Percentiles rank a stretch among this genome's conserved stretches.
Conservation (phyloP, 2,797 vertebrate species). For the Pyrocephalus nanus region DNA sequence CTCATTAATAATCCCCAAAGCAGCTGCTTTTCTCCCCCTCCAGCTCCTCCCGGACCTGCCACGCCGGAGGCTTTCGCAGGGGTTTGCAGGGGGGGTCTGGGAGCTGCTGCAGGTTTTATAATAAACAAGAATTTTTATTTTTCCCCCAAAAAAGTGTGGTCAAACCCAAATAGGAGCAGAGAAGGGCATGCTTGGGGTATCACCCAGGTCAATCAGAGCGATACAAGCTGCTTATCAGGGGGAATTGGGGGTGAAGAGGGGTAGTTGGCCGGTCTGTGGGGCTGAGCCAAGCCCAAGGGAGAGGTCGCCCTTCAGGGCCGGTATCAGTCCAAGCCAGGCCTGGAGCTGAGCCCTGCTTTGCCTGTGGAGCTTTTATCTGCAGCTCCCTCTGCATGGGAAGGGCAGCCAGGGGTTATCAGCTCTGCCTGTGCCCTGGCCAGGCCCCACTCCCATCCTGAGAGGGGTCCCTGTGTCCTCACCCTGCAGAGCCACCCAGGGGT, state of each 20-base stretch:
- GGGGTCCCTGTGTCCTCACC: background rate
- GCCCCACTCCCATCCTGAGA: background rate
- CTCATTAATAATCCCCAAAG: constrained; percentile 73
- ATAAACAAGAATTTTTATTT: background rate
- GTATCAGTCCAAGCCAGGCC: constrained; percentile 42
- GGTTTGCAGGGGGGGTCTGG: background rate
- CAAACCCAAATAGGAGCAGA: background rate
- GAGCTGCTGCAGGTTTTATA: background rate
- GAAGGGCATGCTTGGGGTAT: background rate
- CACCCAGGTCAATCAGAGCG: rapidly evolving
- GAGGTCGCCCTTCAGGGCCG: background rate
- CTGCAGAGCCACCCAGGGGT: background rate
- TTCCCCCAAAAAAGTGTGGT: background rate
- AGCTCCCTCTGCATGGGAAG: background rate
- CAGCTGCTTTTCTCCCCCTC: constrained; percentile 61
- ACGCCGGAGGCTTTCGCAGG: background rate
- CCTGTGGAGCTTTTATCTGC: constrained; percentile 5
- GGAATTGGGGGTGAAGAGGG: background rate
- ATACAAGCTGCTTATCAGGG: background rate
- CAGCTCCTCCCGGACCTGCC: constrained; percentile 11
- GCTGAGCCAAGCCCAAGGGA: background rate
- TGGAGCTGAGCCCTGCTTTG: constrained; percentile 16
- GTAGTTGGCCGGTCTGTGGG: rapidly evolving
- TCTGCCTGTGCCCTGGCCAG: background rate
- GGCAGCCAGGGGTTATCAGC: constrained; percentile 17